Evolutionary conservation across 2,888 invertebrate genomes (phyloP), one percentile per base, ranked within the genome.

Genomic region (Labia minor): DNA sequence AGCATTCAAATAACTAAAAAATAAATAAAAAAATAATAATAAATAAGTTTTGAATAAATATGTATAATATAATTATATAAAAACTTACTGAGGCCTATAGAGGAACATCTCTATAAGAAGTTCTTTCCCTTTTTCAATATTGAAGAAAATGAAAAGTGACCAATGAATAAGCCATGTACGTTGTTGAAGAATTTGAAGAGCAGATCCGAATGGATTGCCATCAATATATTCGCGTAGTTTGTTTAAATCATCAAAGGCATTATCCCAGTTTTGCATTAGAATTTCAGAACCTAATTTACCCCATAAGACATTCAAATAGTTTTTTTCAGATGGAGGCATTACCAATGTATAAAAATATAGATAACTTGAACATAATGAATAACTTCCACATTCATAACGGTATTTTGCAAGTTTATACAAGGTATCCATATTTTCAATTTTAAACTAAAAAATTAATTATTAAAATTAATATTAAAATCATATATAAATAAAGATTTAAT

Each of bases 81-180:
- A 67, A 61, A 81, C 86, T 83, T 79, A 93, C 84, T 92, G 84
- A n/a, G 92, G 92, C 75, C 93, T 89, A 77, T 97, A 95, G 64
- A 99, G 83, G 77, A 98, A 96, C 89, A 97, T 92, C 76, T 99
- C 99, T 73, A 99, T 96, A 72, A 99, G 93, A 66, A 95, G 86
- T 79, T 99, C 99, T 62, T 95, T 85, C 18, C 96, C 96, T 79
- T 98, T 95, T 0, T 91, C 88, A 75, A 97, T 97, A 79, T 99
- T 99, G 82, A 98, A 99, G 81, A 97, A 99, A 0, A 99, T 95
- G 79, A 98, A 95, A 26, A 99, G 85, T 71, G 95, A 94, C 99
- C 99, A 99, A 80, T 99, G 99, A 70, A 99, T 94, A 11, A 99
- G 84, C 99, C 99, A 99, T 0, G 98, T 97, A 69, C 99, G 85